phyloP scores from a whole-genome alignment of 2,113 vertebrate species.

The Indicator maculatus region DNA sequence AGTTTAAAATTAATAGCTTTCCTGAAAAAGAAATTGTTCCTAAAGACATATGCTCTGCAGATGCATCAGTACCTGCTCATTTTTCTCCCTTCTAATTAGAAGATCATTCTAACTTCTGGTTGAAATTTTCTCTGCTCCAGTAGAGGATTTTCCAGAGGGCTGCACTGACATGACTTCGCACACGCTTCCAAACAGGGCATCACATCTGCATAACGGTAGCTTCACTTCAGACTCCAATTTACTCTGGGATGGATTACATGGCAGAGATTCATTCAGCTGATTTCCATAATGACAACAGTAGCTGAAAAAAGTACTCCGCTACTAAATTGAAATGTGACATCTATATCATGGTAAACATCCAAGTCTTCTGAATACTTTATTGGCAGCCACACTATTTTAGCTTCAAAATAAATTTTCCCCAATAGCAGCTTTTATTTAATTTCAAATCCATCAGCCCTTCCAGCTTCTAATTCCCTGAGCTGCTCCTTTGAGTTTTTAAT shows the following conservation, averaged over 20 bases:
- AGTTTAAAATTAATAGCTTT: conserved; percentile 11
- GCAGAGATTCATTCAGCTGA: conserved; percentile 15
- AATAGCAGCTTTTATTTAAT: conserved; percentile 55
- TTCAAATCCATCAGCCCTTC: conserved; percentile 53
- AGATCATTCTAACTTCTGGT: neutral
- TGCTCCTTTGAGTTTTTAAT: conserved; percentile 54
- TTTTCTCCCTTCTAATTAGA: conserved; percentile 25
- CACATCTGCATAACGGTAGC: neutral
- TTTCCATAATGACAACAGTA: conserved; percentile 42
- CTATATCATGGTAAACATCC: conserved; percentile 37
- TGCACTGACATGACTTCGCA: neutral
- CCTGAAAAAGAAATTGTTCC: neutral
- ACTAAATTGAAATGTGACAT: conserved; percentile 38
- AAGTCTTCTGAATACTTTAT: conserved; percentile 1
- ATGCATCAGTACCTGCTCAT: neutral
- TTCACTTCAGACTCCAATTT: conserved; percentile 5
- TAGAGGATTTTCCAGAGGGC: neutral
- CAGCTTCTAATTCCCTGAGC: conserved; percentile 53
- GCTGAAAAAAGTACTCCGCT: neutral
- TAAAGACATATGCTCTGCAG: conserved; percentile 20
- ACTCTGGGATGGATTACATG: neutral
- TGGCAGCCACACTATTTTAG: neutral
- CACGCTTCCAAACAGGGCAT: accelerated
- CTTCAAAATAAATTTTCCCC: conserved; percentile 46
- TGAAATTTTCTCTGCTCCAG: neutral